A percentile compares a stretch with the other conserved stretches of the same genome.
Evolutionary conservation across 2,888 invertebrate species (phyloP).

Genomic region (Ophion obscuratus): DNA sequence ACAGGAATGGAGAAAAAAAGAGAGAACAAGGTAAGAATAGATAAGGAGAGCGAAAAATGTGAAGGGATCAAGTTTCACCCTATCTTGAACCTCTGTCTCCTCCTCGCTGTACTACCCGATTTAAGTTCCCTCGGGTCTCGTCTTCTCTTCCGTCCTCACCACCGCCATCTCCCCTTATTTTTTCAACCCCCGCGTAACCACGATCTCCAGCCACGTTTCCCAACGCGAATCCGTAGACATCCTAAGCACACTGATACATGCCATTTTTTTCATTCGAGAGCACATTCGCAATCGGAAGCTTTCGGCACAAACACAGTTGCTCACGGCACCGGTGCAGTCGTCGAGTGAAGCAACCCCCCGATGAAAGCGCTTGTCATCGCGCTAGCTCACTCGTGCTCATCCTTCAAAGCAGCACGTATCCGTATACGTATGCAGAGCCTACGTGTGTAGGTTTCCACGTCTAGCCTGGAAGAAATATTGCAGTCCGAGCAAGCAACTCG

Average conservation of each 20-base stretch:
- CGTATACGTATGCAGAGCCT: background rate
- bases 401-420: background rate
- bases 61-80: constrained; percentile 51
- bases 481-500: background rate
- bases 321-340: background rate
- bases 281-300: background rate
- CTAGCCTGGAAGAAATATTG: background rate
- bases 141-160: background rate
- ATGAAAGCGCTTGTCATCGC: constrained; percentile 8
- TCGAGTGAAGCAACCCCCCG: background rate
- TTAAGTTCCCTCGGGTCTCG: constrained; percentile 31
- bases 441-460: background rate
- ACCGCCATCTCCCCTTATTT: constrained; percentile 3
- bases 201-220: background rate
- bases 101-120: background rate
- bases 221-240: background rate
- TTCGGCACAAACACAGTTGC: background rate
- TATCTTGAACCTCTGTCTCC: background rate
- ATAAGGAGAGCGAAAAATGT: constrained; percentile 24
- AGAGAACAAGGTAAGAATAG: background rate
- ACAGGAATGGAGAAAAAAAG: background rate
- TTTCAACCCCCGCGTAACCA: background rate
- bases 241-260: background rate
- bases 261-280: background rate
- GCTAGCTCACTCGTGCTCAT: background rate